These are phyloP conservation scores for Protosalanx chinensis DNA, from an alignment of 2,797 vertebrate species.

Conservation along the genomic window DNA sequence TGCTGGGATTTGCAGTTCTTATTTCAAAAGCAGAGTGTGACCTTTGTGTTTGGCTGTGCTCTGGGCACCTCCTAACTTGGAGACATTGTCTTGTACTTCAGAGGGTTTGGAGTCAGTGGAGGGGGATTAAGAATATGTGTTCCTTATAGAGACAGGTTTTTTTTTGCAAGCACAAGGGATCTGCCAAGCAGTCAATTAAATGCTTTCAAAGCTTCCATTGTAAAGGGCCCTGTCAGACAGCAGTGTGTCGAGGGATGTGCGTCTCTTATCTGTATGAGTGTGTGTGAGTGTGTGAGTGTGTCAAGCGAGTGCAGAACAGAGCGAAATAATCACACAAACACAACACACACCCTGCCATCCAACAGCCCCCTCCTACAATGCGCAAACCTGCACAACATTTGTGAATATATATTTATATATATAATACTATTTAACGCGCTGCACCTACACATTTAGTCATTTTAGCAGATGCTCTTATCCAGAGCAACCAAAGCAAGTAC, in stretches of 20 bases:
- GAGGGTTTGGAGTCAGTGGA: not conserved
- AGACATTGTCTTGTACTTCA: slow-evolving; percentile 12
- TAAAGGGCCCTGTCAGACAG: slow-evolving; percentile 7
- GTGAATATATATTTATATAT: too few species aligned
- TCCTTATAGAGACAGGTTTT: slow-evolving; percentile 23
- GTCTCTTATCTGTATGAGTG: not conserved
- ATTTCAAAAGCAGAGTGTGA: not conserved
- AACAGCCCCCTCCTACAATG: not conserved
- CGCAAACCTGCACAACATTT: too few species aligned
- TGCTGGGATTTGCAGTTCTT: not conserved
- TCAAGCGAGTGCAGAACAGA: not conserved
- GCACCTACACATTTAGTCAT: not conserved
- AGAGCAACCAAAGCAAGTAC: too few species aligned
- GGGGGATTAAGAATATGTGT: slow-evolving; percentile 19
- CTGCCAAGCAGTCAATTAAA: slow-evolving; percentile 30
- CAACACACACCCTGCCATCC: not conserved
- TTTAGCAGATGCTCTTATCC: too few species aligned
- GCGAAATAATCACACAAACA: slow-evolving; percentile 9
- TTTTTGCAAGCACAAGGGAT: slow-evolving; percentile 16
- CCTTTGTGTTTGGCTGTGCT: not conserved
- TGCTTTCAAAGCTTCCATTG: slow-evolving; percentile 13
- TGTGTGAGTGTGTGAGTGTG: not conserved
- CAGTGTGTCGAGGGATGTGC: not conserved
- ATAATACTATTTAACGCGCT: not conserved
- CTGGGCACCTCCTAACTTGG: slow-evolving; percentile 5